Percentiles rank a stretch among this genome's conserved stretches.
phyloP scores from a whole-genome alignment of 2,888 invertebrate species.

The Rhabditoides inermis region DNA sequence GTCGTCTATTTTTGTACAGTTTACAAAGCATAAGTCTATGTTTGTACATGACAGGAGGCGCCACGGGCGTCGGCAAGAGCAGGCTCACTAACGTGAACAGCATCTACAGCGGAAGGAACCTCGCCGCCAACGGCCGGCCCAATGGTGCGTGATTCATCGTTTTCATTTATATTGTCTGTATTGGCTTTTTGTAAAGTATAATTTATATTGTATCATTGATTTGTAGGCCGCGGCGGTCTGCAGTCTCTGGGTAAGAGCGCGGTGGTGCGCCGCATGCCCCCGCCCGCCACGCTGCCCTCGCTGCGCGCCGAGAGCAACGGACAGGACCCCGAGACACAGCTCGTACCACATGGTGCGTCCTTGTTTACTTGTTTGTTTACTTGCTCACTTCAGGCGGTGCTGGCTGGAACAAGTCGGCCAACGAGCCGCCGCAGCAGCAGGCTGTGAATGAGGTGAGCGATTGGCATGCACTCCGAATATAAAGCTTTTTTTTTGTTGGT shows the following conservation, averaged over 20 bases:
- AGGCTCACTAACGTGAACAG: conserved; percentile 46
- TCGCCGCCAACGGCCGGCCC: conserved; percentile 29
- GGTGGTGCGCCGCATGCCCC: conserved; percentile 77
- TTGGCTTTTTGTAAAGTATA: background rate
- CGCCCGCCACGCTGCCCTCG: conserved; percentile 94
- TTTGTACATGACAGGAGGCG: conserved; percentile 40
- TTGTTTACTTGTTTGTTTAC: background rate
- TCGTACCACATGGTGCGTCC: conserved; percentile 66
- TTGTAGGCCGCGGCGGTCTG: conserved; percentile 91
- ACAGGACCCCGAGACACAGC: conserved; percentile 69
- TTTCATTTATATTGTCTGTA: too few species aligned
- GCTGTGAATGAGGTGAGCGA: conserved; percentile 3
- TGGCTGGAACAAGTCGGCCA: conserved; percentile 65
- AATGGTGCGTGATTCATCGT: conserved; percentile 11
- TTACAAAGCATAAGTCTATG: too few species aligned
- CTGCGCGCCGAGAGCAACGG: conserved; percentile 81
- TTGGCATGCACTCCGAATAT: background rate
- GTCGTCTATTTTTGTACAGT: too few species aligned
- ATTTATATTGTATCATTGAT: conserved; percentile 56
- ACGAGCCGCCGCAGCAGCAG: conserved; percentile 12
- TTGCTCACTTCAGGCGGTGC: conserved; percentile 55
- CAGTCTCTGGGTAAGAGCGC: conserved; percentile 99
- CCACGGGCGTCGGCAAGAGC: conserved; percentile 44
- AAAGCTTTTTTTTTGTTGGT: background rate
- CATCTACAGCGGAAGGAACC: conserved; percentile 43